These are phyloP conservation scores for Ruditapes philippinarum DNA, from an alignment of 1,140 invertebrate genomes.

Conservation along the genomic window DNA sequence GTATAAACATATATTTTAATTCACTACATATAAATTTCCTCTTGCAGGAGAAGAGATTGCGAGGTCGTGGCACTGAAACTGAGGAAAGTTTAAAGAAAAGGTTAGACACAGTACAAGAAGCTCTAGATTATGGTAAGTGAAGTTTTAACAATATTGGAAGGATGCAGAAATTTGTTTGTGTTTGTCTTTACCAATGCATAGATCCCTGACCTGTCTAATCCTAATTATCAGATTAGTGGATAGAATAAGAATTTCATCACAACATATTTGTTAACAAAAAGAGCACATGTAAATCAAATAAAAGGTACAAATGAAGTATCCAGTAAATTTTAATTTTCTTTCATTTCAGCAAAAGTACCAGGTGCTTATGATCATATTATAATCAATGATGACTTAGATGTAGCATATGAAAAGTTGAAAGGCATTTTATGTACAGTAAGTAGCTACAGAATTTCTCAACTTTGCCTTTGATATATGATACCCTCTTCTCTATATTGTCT, in stretches of 20 bases:
- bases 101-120: slow-evolving; percentile 87
- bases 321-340: too few species aligned
- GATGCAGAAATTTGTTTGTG: too few species aligned
- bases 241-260: too few species aligned
- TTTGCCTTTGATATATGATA: not conserved
- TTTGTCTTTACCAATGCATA: too few species aligned
- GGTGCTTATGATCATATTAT: slow-evolving; percentile 97
- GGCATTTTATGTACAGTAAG: slow-evolving; percentile 81
- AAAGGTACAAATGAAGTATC: too few species aligned
- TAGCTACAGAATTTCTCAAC: slow-evolving; percentile 14
- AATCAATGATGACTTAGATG: slow-evolving; percentile 96
- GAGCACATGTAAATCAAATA: too few species aligned
- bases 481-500: not conserved
- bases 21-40: too few species aligned
- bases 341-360: slow-evolving; percentile 86
- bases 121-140: slow-evolving; percentile 95
- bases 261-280: too few species aligned
- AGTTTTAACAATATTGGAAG: too few species aligned
- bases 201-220: too few species aligned
- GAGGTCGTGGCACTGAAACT: slow-evolving; percentile 94
- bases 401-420: slow-evolving; percentile 93
- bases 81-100: slow-evolving; percentile 92
- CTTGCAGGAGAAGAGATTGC: slow-evolving; percentile 92
- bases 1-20: too few species aligned
- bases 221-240: too few species aligned